A percentile compares a stretch with the other conserved stretches of the same genome.
Conservation (phyloP, 2,888 invertebrate species). For the Drosophila algonquin region DNA sequence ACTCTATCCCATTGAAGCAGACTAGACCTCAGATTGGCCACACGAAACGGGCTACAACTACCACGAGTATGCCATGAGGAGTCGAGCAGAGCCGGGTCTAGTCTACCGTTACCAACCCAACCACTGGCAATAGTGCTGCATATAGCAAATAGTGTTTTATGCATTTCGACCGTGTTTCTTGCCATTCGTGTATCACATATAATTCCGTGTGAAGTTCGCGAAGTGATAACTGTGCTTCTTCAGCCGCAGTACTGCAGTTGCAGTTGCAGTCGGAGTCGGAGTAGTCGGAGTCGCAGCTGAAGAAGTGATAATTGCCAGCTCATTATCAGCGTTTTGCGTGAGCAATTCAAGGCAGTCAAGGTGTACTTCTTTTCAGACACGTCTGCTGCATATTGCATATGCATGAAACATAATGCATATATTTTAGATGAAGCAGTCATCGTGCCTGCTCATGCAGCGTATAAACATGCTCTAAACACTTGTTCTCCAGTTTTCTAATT, state of each 20-base stretch:
- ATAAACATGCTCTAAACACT: slow-evolving; percentile 46
- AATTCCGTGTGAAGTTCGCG: slow-evolving; percentile 54
- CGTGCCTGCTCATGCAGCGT: slow-evolving; percentile 13
- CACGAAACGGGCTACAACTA: slow-evolving; percentile 61
- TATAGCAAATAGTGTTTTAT: slow-evolving; percentile 44
- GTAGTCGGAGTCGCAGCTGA: slow-evolving; percentile 38
- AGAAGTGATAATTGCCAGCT: slow-evolving; percentile 73
- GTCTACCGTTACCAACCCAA: slow-evolving; percentile 58
- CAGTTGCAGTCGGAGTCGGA: neutral
- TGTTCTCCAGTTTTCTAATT: slow-evolving; percentile 36
- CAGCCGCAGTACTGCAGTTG: neutral
- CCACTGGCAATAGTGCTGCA: slow-evolving; percentile 33
- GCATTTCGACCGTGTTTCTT: slow-evolving; percentile 39
- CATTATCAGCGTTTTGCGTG: slow-evolving; percentile 77
- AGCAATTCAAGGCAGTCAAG: slow-evolving; percentile 41
- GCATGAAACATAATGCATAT: slow-evolving; percentile 44
- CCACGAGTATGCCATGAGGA: slow-evolving; percentile 51
- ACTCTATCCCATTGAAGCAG: slow-evolving; percentile 14
- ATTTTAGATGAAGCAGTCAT: slow-evolving; percentile 21
- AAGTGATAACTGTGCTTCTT: slow-evolving; percentile 61
- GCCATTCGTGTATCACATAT: slow-evolving; percentile 45
- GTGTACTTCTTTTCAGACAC: slow-evolving; percentile 1
- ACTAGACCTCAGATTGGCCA: slow-evolving; percentile 55
- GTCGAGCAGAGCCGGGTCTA: slow-evolving; percentile 2
- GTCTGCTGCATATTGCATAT: slow-evolving; percentile 9